Evolutionary conservation across 1,140 invertebrate genomes (phyloP), one percentile per base, ranked within the genome.

Genomic region (Brachionus plicatilis): DNA sequence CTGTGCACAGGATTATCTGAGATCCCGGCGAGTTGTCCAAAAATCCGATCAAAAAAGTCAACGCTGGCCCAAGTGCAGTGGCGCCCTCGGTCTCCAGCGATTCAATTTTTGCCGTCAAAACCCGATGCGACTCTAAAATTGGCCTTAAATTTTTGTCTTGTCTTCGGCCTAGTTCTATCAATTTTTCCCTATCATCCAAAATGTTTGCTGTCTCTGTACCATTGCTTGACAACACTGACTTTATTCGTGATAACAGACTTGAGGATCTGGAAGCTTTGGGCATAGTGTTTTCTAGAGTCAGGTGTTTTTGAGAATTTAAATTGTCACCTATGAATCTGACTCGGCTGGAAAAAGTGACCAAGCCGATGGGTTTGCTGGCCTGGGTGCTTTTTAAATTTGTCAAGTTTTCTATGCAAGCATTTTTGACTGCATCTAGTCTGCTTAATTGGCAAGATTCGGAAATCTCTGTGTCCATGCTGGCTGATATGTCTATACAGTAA

Each of bases 1-100:
- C 88, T 17, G 88, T 89, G 85, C 88, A 89, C n/a, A 89, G 65
- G 53, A 89, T 88, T n/a, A 89, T 86, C 86, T 88, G 88, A 83
- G 88, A 89, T 12, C 88, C 88, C n/a, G 86, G 84, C 14, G 86
- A 84, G 43, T 86, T 84, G 8, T 85, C 84, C 6, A 88, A 87
- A 85, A 88, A 87, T 2, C 86, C 87, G 9, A 87, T 75, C 7
- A 88, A 86, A n/a, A 89, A 85, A 12, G 88, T 43, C 14, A 89
- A 79, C 12, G 88, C 87, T 24, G 88, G 88, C 6, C 88, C 88
- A 11, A 89, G 84, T 7, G 88, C 88, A 70, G 88, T 89, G 53
- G 85, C 86, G 3, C 87, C 87, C 47, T 66, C 80, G 5, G 86
- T 86, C 6, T 11, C 33, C 11, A 89, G 66, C 2, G 27, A 29